Percentiles rank a stretch among this genome's conserved stretches.
These are phyloP conservation scores for Augiades crinisus DNA, from an alignment of 2,888 invertebrate genomes.

Conservation along the genomic window DNA sequence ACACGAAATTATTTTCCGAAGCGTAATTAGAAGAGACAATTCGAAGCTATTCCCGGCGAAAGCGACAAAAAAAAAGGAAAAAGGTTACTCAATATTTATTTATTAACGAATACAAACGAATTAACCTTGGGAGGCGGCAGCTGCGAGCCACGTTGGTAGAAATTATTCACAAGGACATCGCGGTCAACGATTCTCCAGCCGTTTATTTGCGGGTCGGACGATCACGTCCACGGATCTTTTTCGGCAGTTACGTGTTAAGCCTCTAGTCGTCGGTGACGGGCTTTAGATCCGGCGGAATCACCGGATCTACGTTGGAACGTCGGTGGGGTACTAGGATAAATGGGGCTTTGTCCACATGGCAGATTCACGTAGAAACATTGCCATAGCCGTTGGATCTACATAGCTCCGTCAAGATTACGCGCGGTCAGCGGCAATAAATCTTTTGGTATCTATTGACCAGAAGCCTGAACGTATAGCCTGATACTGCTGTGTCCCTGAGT, in stretches of 20 bases:
- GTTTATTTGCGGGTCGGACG: background rate
- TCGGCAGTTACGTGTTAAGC: background rate
- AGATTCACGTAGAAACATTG: too few species aligned
- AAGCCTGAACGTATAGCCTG: too few species aligned
- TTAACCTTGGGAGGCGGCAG: slow-evolving; percentile 11
- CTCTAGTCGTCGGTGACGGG: too few species aligned
- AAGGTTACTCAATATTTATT: slow-evolving; percentile 13
- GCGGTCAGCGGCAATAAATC: too few species aligned
- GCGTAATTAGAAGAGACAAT: slow-evolving; percentile 11
- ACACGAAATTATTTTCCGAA: slow-evolving; percentile 7
- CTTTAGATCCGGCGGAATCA: too few species aligned
- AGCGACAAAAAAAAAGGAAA: background rate
- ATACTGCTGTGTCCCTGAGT: too few species aligned
- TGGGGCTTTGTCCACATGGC: too few species aligned
- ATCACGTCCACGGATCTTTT: background rate
- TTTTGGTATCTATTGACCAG: too few species aligned
- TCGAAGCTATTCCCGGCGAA: slow-evolving; percentile 5
- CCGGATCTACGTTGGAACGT: too few species aligned
- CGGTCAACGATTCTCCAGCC: slow-evolving; percentile 3
- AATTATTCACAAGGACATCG: slow-evolving; percentile 16
- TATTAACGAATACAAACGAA: slow-evolving; percentile 14
- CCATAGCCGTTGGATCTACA: too few species aligned
- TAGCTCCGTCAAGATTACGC: too few species aligned
- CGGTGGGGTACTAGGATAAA: too few species aligned
- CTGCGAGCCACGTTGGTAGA: background rate